Conservation (phyloP, 2,797 vertebrate species). For the Cuculus canorus region DNA sequence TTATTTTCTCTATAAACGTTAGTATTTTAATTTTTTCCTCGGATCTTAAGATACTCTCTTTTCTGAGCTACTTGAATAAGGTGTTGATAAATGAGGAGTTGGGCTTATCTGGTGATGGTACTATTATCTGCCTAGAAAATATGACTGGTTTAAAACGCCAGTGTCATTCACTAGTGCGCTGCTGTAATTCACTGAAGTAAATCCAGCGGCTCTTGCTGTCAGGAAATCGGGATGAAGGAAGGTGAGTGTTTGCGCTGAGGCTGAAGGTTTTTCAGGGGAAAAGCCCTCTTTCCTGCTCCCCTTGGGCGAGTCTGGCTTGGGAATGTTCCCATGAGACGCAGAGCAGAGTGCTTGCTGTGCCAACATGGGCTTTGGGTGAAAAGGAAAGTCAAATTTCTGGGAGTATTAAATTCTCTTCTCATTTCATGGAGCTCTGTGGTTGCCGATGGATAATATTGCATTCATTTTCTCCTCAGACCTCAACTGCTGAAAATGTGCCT, state of each 20-base stretch:
- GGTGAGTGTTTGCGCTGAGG: background rate
- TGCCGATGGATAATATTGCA: background rate
- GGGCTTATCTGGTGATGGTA: background rate
- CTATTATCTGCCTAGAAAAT: constrained; percentile 45
- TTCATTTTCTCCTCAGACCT: background rate
- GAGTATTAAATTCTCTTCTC: background rate
- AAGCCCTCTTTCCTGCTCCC: background rate
- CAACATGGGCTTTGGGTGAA: background rate
- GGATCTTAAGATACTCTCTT: background rate
- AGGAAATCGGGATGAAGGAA: constrained; percentile 37
- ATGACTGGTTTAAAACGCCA: constrained; percentile 25
- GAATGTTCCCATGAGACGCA: background rate
- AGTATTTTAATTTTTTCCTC: background rate
- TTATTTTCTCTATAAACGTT: background rate
- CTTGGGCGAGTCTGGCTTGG: background rate
- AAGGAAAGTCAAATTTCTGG: background rate
- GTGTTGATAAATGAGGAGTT: constrained; percentile 27
- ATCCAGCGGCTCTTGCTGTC: constrained; percentile 30
- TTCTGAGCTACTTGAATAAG: constrained; percentile 9
- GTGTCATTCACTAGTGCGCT: background rate
- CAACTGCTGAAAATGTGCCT: background rate
- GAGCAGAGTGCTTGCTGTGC: background rate
- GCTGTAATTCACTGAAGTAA: constrained; percentile 57
- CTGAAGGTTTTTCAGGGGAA: constrained; percentile 7
- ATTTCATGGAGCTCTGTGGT: background rate